These are phyloP conservation scores for Orestias chungarensis DNA, from an alignment of 2,797 vertebrate species.

Conservation along the genomic window DNA sequence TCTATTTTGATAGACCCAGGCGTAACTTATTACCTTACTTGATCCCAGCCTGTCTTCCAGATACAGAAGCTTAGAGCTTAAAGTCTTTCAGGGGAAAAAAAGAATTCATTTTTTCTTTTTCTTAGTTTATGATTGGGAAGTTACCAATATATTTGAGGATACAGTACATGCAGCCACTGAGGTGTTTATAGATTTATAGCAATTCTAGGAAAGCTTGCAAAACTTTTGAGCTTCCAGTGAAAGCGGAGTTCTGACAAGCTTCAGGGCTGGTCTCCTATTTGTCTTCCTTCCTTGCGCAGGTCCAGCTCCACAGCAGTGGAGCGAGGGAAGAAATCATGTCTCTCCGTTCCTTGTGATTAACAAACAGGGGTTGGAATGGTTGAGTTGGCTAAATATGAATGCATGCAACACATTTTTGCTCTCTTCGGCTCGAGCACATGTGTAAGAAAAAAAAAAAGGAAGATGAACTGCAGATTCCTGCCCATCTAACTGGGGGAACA, in stretches of 20 bases:
- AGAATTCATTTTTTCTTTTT: conserved; percentile 49
- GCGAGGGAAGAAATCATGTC: background rate
- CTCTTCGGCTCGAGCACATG: background rate
- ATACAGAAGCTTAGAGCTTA: conserved; percentile 45
- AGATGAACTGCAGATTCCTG: background rate
- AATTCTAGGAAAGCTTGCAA: conserved; percentile 1
- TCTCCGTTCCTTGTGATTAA: conserved; percentile 22
- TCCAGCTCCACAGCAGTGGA: conserved; percentile 9
- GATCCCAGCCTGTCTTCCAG: conserved; percentile 32
- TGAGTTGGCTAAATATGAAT: conserved; percentile 19
- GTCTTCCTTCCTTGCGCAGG: background rate
- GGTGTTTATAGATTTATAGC: conserved; percentile 1
- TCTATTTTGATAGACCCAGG: conserved; percentile 32
- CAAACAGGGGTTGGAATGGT: too few relatives aligned
- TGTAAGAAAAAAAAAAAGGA: background rate
- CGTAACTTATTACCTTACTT: conserved; percentile 40
- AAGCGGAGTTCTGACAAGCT: conserved; percentile 22
- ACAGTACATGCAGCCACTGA: conserved; percentile 12
- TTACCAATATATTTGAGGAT: conserved; percentile 14
- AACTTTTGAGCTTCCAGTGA: conserved; percentile 16
- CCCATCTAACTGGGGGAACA: background rate
- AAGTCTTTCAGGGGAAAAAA: conserved; percentile 38
- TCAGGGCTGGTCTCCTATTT: conserved; percentile 31
- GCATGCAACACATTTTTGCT: conserved; percentile 5
- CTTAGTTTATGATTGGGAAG: conserved; percentile 30